phyloP scores from a whole-genome alignment of 2,797 vertebrate species.

The Sebastes cheni region DNA sequence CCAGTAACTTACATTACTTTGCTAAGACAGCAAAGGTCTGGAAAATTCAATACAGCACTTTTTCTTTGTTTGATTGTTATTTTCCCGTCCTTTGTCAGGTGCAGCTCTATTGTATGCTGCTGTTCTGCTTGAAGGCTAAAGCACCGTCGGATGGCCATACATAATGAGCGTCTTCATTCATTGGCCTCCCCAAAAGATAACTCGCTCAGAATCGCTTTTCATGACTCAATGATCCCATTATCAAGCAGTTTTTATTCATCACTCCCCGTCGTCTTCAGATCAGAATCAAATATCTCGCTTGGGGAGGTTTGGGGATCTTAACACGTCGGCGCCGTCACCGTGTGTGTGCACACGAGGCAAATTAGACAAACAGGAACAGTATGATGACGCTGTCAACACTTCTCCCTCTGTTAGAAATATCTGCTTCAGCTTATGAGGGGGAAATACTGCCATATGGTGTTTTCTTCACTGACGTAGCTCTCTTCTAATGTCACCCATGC shows the following conservation, averaged over 20 bases:
- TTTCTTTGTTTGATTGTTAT: constrained; percentile 59
- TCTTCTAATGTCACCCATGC: constrained; percentile 56
- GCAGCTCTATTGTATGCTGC: constrained; percentile 50
- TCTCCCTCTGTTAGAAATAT: constrained; percentile 41
- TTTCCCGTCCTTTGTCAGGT: constrained; percentile 48
- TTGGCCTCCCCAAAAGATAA: constrained; percentile 55
- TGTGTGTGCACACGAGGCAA: constrained; percentile 20
- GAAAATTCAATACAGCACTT: constrained; percentile 26
- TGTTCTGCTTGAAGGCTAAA: constrained; percentile 66
- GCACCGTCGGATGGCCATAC: constrained; percentile 44
- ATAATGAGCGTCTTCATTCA: constrained; percentile 66
- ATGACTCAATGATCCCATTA: constrained; percentile 74
- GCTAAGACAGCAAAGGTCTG: constrained; percentile 25
- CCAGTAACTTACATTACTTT: constrained; percentile 37
- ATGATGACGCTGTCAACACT: constrained; percentile 45
- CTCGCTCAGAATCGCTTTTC: constrained; percentile 64
- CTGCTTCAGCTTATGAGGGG: constrained; percentile 34
- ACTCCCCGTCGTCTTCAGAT: constrained; percentile 55
- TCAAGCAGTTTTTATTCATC: constrained; percentile 66
- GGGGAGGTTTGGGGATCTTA: constrained; percentile 41
- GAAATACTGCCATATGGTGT: constrained; percentile 62
- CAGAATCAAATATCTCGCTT: constrained; percentile 63
- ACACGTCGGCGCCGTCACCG: not conserved
- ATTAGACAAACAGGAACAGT: constrained; percentile 52
- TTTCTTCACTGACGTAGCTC: constrained; percentile 48